Conservation (phyloP, 2,797 vertebrate genomes). For the Zalophus californianus region DNA sequence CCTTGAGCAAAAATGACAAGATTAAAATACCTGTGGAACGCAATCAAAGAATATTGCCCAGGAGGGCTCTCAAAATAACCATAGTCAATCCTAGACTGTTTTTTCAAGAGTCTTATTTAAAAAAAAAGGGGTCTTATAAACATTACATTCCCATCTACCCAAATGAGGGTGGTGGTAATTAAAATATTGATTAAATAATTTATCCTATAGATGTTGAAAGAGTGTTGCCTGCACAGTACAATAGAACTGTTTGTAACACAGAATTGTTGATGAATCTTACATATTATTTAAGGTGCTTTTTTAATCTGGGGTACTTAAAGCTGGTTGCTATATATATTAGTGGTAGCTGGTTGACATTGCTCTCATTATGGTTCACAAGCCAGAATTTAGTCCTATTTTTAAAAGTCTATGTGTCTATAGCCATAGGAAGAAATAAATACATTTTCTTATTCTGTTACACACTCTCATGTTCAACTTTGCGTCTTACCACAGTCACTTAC, state of each 20-base stretch:
- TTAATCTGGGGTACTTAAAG: neutral
- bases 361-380: neutral
- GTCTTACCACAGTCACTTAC: neutral
- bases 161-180: conserved; percentile 28
- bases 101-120: neutral
- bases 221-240: neutral
- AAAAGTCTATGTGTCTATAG: neutral
- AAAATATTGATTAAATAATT: conserved; percentile 54
- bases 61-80: conserved; percentile 46
- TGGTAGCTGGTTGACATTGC: neutral
- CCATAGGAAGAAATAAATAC: neutral
- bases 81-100: neutral
- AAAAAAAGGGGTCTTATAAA: neutral
- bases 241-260: neutral
- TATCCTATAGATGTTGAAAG: neutral
- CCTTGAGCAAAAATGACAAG: conserved; percentile 51
- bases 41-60: conserved; percentile 47
- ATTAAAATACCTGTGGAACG: conserved; percentile 57
- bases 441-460: conserved; percentile 41
- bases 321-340: neutral
- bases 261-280: neutral
- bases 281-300: neutral
- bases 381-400: neutral
- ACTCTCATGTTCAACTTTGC: conserved; percentile 39
- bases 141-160: conserved; percentile 18